Evolutionary conservation across 2,113 vertebrate genomes (phyloP), one percentile per base, ranked within the genome.

Genomic region (Rhegmatorhina hoffmannsi): DNA sequence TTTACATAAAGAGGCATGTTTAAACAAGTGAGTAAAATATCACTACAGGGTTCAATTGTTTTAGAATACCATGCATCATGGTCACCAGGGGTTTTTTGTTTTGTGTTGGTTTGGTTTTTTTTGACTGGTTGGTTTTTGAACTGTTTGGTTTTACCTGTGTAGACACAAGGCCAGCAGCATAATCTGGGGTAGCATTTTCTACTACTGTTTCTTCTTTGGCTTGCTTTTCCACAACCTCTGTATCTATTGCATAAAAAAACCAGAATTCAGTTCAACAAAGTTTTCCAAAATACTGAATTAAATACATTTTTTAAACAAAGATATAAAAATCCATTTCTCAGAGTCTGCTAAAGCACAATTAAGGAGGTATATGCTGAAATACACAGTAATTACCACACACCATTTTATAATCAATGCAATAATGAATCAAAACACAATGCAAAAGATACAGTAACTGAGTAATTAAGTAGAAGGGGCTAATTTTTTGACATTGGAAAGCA

Each of bases 181-280:
- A 99, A 97, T 99, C 99, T 2, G 99, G 99, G 9, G 99, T 99
- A 77, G 99, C 98, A 46, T 99, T 99, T 96, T 99, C 99, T 91
- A 99, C 98, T 76, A 99, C 98, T 0, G 98, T 98, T 97, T 99
- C 99, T 84, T 99, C 99, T 98, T 99, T 99, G 97, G 99, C 97
- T 16, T 98, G 98, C 90, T 99, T 99, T 87, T 99, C 99, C 78
- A 98, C 98, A n/a, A 98, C 97, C 72, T 99, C 99, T 0, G 98
- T 96, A 93, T 99, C 99, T 99, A 82, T 28, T 34, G 28, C 38
- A 84, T 25, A 63, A 53, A 96, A n/a, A n/a, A 58, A 93, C 50
- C 0, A 89, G 11, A 86, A 46, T 44, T 52, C 19, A 90, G 56
- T 59, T 82, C 47, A 94, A 81, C 5, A 9, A 8, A 10, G 4